Conservation (phyloP, 37 sponge, comb jelly and placozoan genomes). For the Trichoplax adhaerens region DNA sequence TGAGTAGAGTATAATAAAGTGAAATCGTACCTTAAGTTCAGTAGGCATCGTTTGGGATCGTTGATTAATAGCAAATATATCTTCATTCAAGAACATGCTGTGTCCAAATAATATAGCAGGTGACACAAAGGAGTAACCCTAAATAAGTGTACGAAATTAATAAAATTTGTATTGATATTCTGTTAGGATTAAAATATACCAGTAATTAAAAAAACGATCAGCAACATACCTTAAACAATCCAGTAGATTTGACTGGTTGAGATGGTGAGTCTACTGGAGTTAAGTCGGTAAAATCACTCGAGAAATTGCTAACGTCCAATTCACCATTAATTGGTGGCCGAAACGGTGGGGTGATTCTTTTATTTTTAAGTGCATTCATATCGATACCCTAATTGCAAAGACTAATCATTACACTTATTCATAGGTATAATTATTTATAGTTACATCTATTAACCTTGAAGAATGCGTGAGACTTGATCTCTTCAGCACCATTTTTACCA, state of each 20-base stretch:
- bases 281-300: constrained; percentile 76
- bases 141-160: background rate
- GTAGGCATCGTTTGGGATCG: background rate
- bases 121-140: constrained; percentile 92
- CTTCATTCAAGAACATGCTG: constrained; percentile 22
- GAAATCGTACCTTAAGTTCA: no score
- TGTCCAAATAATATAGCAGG: constrained; percentile 67
- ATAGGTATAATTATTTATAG: background rate
- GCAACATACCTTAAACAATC: constrained; percentile 13
- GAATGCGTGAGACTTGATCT: constrained; percentile 69
- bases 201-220: background rate
- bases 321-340: constrained; percentile 54
- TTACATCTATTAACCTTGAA: constrained; percentile 41
- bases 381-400: constrained; percentile 21
- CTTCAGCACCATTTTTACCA: constrained; percentile 35
- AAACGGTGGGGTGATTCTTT: constrained; percentile 58
- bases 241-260: constrained; percentile 20
- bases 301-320: constrained; percentile 77
- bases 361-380: constrained; percentile 50
- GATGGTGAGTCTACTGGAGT: constrained; percentile 76
- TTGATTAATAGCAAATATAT: background rate
- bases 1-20: no score
- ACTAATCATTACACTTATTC: background rate
- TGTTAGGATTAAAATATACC: background rate
- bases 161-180: constrained; percentile 8